phyloP scores from a whole-genome alignment of 2,888 invertebrate species.

The Blastobasis adustella region DNA sequence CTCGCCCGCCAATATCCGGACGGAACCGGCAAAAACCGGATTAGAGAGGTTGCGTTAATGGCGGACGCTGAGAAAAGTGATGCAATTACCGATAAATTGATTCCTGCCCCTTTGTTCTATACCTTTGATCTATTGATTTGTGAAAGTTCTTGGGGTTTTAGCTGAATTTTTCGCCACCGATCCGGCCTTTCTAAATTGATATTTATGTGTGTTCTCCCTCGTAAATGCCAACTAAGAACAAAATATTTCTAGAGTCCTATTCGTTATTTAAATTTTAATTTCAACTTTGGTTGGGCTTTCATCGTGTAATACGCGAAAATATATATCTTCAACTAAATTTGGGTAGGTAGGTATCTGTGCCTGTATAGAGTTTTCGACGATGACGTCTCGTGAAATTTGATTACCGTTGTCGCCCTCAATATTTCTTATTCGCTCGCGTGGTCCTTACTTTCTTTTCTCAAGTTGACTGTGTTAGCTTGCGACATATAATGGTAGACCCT shows the following conservation, averaged over 20 bases:
- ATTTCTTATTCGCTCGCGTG: no score
- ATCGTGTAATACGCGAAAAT: neutral
- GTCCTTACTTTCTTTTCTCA: no score
- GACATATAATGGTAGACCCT: no score
- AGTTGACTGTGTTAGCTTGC: no score
- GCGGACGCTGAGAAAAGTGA: constrained; percentile 54
- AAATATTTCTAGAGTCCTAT: neutral
- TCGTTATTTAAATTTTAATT: neutral
- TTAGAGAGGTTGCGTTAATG: constrained; percentile 64
- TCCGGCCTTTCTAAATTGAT: neutral
- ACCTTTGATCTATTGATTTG: constrained; percentile 29
- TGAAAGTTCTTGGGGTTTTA: constrained; percentile 13
- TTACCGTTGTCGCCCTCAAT: no score
- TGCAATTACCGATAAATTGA: constrained; percentile 59
- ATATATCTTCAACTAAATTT: neutral
- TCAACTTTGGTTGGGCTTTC: neutral
- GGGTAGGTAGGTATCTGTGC: neutral
- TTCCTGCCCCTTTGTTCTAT: constrained; percentile 45
- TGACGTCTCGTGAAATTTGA: no score
- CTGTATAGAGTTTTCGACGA: neutral
- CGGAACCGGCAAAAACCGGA: constrained; percentile 53
- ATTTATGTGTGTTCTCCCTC: no score
- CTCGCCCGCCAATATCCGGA: constrained; percentile 60
- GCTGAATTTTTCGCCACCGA: constrained; percentile 2
- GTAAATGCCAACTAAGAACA: no score